Percentiles rank a stretch among this genome's conserved stretches.
Conservation (phyloP, 2,797 vertebrate species). For the Denticeps clupeoides region DNA sequence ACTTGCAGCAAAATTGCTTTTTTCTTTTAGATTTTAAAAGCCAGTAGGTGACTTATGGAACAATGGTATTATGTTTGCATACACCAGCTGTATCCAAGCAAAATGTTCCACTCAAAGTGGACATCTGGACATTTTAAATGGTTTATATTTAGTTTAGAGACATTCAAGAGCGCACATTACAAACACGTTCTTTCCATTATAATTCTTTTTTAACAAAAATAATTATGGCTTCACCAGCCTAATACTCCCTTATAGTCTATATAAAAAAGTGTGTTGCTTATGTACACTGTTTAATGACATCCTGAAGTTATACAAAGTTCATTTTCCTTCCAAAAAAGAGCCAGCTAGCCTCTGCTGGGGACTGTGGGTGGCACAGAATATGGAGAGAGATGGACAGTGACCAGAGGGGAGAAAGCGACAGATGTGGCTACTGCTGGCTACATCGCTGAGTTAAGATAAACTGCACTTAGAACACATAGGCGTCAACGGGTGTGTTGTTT, state of each 20-base stretch:
- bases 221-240: constrained; percentile 64
- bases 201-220: constrained; percentile 61
- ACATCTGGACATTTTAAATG: constrained; percentile 17
- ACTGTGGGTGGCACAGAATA: constrained; percentile 50
- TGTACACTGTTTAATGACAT: constrained; percentile 61
- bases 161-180: constrained; percentile 22
- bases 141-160: constrained; percentile 13
- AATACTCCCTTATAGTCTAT: constrained; percentile 59
- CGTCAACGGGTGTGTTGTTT: not conserved
- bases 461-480: not conserved
- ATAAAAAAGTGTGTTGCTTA: constrained; percentile 67
- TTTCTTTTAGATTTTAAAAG: constrained; percentile 6
- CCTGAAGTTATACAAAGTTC: constrained; percentile 59
- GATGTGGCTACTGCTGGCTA: no score
- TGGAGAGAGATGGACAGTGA: not conserved
- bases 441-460: no score
- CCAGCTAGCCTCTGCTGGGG: constrained; percentile 35
- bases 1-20: constrained; percentile 26
- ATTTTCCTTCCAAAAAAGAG: constrained; percentile 33
- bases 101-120: constrained; percentile 50
- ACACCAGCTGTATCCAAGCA: constrained; percentile 51
- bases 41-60: constrained; percentile 42
- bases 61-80: constrained; percentile 47
- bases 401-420: not conserved
- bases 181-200: constrained; percentile 12